phyloP scores from a whole-genome alignment of 2,113 vertebrate species.

The Corythaixoides concolor region DNA sequence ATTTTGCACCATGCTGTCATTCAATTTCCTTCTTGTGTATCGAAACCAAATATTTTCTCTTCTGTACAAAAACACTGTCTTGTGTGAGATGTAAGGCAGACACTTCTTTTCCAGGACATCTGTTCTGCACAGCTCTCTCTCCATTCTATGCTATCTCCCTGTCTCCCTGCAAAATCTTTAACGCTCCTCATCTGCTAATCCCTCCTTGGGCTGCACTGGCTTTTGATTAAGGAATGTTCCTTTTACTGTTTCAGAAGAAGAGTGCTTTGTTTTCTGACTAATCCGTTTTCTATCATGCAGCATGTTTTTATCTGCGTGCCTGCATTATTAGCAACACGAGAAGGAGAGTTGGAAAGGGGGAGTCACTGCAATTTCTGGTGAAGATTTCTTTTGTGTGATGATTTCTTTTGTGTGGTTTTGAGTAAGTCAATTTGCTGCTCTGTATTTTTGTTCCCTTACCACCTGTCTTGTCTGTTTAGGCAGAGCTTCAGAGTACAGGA shows the following conservation, averaged over 20 bases:
- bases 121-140: not conserved
- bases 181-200: not conserved
- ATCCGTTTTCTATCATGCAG: not conserved
- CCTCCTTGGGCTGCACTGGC: not conserved
- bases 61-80: not conserved
- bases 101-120: not conserved
- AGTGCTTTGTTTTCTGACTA: not conserved
- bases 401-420: not conserved
- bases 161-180: not conserved
- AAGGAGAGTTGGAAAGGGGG: not conserved
- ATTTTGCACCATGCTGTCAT: not conserved
- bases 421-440: not conserved
- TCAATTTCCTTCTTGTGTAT: not conserved
- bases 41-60: constrained; percentile 3
- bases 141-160: not conserved
- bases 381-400: not conserved
- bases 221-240: not conserved
- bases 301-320: not conserved
- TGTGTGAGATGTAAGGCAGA: not conserved
- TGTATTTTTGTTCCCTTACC: not conserved
- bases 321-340: not conserved
- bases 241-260: not conserved
- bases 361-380: not conserved
- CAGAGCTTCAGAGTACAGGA: not conserved
- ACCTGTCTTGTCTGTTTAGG: not conserved